phyloP scores from a whole-genome alignment of 2,888 invertebrate genomes.

The Acanthosepion lycidas region DNA sequence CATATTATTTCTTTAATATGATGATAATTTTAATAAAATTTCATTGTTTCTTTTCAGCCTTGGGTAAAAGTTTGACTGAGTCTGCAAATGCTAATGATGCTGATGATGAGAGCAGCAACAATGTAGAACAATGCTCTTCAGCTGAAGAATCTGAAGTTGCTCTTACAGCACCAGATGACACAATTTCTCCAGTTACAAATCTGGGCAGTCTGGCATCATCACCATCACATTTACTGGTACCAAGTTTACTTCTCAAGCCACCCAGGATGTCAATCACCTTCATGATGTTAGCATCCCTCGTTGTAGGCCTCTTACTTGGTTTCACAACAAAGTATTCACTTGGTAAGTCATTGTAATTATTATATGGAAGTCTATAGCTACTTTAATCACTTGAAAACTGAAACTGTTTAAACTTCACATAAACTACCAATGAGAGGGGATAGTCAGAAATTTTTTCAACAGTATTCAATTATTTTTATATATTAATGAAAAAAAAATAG shows the following conservation, averaged over 20 bases:
- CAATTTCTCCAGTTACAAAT: neutral
- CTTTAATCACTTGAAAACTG: too few relatives aligned
- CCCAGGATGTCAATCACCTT: neutral
- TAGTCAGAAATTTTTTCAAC: too few relatives aligned
- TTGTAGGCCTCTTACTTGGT: neutral
- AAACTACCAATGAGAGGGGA: too few relatives aligned
- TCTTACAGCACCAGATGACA: neutral
- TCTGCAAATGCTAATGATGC: neutral
- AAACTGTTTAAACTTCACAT: too few relatives aligned
- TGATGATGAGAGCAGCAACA: slow-evolving; percentile 8
- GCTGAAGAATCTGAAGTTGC: neutral
- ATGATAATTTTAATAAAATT: neutral
- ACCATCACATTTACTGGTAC: neutral
- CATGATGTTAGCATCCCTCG: neutral
- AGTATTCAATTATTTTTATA: too few relatives aligned
- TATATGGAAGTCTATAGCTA: too few relatives aligned
- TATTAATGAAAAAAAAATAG: too few relatives aligned
- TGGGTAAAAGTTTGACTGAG: neutral
- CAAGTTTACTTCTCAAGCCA: neutral
- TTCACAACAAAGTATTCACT: neutral
- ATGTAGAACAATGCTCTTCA: neutral
- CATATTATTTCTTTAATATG: neutral
- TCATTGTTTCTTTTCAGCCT: neutral
- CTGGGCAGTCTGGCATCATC: neutral
- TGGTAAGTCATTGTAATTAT: neutral